Percentiles rank a stretch among this genome's conserved stretches.
Conservation (phyloP, 2,888 invertebrate genomes). For the Thalpophila matura region DNA sequence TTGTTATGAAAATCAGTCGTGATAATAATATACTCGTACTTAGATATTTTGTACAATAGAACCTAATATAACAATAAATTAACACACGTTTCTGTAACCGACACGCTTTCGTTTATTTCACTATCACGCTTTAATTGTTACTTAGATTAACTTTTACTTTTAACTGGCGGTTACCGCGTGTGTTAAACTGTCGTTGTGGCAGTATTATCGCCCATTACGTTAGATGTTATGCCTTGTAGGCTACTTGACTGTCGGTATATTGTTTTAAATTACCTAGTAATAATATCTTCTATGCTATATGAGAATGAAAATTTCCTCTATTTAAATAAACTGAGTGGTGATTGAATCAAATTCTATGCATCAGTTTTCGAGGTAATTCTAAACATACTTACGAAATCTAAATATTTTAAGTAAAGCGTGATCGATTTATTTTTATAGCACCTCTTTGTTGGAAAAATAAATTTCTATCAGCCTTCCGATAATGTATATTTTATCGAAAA, state of each 20-base stretch:
- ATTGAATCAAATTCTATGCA: neutral
- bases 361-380: constrained; percentile 14
- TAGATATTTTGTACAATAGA: constrained; percentile 3
- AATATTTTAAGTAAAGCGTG: constrained; percentile 16
- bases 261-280: constrained; percentile 12
- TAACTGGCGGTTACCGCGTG: constrained; percentile 27
- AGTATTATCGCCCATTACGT: constrained; percentile 6
- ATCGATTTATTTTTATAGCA: constrained; percentile 32
- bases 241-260: neutral
- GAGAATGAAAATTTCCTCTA: neutral
- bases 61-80: constrained; percentile 25
- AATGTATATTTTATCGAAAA: constrained; percentile 27
- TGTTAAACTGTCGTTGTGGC: constrained; percentile 22
- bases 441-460: constrained; percentile 38
- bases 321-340: constrained; percentile 4
- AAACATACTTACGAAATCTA: constrained; percentile 9
- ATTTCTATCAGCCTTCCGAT: constrained; percentile 3
- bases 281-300: no score
- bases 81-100: constrained; percentile 46
- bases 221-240: constrained; percentile 2
- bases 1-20: neutral
- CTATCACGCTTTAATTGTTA: constrained; percentile 52
- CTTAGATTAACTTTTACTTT: constrained; percentile 60
- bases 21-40: no score
- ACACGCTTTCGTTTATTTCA: constrained; percentile 57